Base-by-base conservation (phyloP, 1,140 invertebrate genomes). In the Steinernema feltiae region DNA sequence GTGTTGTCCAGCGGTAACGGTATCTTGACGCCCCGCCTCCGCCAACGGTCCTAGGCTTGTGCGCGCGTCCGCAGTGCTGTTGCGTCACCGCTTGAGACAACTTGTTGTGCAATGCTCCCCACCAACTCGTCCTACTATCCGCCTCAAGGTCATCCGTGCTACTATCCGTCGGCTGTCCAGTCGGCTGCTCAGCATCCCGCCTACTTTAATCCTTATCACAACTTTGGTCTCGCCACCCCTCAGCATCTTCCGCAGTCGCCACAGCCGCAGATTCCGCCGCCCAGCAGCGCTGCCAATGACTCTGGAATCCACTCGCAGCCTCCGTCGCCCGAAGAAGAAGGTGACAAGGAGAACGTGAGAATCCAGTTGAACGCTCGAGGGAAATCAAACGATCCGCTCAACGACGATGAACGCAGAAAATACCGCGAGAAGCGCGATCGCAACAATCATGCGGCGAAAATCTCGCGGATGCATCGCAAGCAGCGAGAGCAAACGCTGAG, bases 41-140 rank as follows among this genome's bases (percentile, higher is more conserved):
- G 53, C n/a, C n/a, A n/a, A n/a, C n/a, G 24, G 24, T 63, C 53
- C 15, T 27, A 3, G 24, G 15, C 53, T 7, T n/a, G 12, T 3
- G 53, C 53, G 24, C 53, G 15, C 53, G n/a, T n/a, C n/a, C n/a
- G 53, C 24, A n/a, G 53, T 63, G 53, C 53, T 63, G 53, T 63
- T 63, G 53, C 53, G 53, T 63, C 53, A 63, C 53, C 53, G 53
- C 53, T 63, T 27, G 24, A 21, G 24, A 63, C 53, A 63, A 63
- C 24, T 63, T 41, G 35, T 41, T 41, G 35, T 41, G 35, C 35
- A 41, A 41, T 41, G 35, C 35, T 41, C 35, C 35, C 35, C 7
- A 41, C 35, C 35, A 41, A 41, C 35, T 21, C 24, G 53, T 63
- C 12, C 24, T 63, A 63, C 24, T 27, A 12, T 12, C 12, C 53